Base-by-base conservation (phyloP, 1,140 invertebrate genomes). In the Centruroides sculpturatus region DNA sequence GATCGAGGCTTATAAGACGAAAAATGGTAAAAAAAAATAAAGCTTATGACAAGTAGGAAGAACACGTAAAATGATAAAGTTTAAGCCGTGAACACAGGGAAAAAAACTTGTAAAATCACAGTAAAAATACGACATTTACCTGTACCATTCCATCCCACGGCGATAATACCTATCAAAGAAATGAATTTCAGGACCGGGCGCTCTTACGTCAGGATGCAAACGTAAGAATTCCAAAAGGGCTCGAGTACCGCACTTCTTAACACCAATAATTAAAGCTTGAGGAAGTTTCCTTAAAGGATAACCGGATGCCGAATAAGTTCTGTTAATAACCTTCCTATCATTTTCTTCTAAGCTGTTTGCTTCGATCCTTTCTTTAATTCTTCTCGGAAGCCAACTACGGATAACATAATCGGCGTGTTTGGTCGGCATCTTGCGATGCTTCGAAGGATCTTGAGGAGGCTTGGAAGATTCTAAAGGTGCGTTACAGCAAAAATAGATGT, bases 151-250 rank as follows among this genome's bases (percentile, higher is more conserved):
- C 56, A 90, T 81, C 10, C 89, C 89, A 66, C 83, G 84, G 57
- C 83, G 76, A 71, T 91, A 94, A 55, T 59, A 59, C 46, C 70
- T 69, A 72, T 92, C 89, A 71, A 92, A 92, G 73, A 92, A 92
- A 72, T 92, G 89, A 4, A 91, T 82, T 74, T 92, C 89, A 3
- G 85, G 87, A 10, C 88, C 87, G 47, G 88, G 87, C 3, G 88
- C 88, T 55, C 85, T 74, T 5, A 93, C 83, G 73, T 89, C 83
- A 9, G 89, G 89, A 78, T 94, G 90, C 50, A 92, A 74, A 49
- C 87, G 89, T 35, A 97, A 80, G 73, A 93, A 93, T 75, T 93
- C 90, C 36, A 94, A 73, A 10, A 94, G 74, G 0, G 90, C 90
- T 59, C 90, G 76, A 1, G 90, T 94, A 0, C 90, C 90, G 65